phyloP scores from a whole-genome alignment of 2,888 invertebrate genomes.

The Phania funesta region DNA sequence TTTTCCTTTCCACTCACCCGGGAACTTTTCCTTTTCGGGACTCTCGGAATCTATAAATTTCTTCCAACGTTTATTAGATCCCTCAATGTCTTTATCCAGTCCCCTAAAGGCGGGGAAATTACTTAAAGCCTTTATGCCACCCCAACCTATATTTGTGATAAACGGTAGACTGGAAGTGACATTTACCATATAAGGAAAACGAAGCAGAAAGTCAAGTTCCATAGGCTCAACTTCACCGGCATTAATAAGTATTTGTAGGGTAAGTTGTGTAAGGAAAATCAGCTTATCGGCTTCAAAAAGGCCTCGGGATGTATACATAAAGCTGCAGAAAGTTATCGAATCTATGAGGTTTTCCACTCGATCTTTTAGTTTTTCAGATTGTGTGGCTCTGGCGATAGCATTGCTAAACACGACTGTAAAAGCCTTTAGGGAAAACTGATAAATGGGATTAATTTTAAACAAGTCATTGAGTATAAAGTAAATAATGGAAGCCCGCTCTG shows the following conservation, averaged over 20 bases:
- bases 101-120: slow-evolving; percentile 90
- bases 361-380: slow-evolving; percentile 85
- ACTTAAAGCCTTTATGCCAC: slow-evolving; percentile 89
- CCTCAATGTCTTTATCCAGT: slow-evolving; percentile 94
- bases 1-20: slow-evolving; percentile 98
- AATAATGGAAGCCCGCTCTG: slow-evolving; percentile 91
- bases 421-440: slow-evolving; percentile 97
- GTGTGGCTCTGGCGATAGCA: slow-evolving; percentile 86
- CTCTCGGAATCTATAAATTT: slow-evolving; percentile 95
- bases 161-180: slow-evolving; percentile 90
- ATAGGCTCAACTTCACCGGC: slow-evolving; percentile 85
- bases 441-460: slow-evolving; percentile 95
- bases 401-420: slow-evolving; percentile 93
- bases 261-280: slow-evolving; percentile 93
- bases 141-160: slow-evolving; percentile 89
- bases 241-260: slow-evolving; percentile 85
- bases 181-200: slow-evolving; percentile 90
- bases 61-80: slow-evolving; percentile 94
- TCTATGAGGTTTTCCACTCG: slow-evolving; percentile 91
- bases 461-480: slow-evolving; percentile 97
- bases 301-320: slow-evolving; percentile 92
- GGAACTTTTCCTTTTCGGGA: slow-evolving; percentile 95
- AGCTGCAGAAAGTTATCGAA: slow-evolving; percentile 92
- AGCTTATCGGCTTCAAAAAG: slow-evolving; percentile 95
- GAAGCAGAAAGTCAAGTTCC: slow-evolving; percentile 92